A percentile compares a stretch with the other conserved stretches of the same genome.
Evolutionary conservation across 2,888 invertebrate genomes (phyloP).

Genomic region (Alloplasta piceator): DNA sequence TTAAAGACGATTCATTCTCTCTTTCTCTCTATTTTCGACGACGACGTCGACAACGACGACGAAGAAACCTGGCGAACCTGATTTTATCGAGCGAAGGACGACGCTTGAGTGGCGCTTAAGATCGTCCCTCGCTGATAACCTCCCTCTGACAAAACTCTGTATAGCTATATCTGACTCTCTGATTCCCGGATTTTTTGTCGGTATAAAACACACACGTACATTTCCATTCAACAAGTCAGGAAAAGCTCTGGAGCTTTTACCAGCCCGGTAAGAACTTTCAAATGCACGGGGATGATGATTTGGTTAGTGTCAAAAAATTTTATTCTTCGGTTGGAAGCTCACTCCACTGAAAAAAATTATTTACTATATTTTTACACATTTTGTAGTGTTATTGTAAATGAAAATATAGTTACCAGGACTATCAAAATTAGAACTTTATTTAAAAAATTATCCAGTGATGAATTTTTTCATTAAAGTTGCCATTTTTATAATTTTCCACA

Average conservation of each 20-base stretch:
- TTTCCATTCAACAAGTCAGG: slow-evolving; percentile 62
- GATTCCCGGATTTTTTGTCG: slow-evolving; percentile 43
- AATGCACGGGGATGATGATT: neutral
- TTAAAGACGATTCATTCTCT: slow-evolving; percentile 47
- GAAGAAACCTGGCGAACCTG: slow-evolving; percentile 44
- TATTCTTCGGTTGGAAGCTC: neutral
- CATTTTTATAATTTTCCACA: too few relatives aligned
- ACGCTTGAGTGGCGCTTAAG: slow-evolving; percentile 64
- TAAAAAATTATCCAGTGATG: too few relatives aligned
- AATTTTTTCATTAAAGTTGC: too few relatives aligned
- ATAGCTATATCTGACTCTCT: slow-evolving; percentile 4
- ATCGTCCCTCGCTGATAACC: slow-evolving; percentile 58
- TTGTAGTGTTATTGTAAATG: neutral
- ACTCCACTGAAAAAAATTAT: neutral
- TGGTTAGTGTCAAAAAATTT: slow-evolving; percentile 39
- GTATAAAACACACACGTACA: slow-evolving; percentile 19
- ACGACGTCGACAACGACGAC: slow-evolving; percentile 42
- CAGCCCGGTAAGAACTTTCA: slow-evolving; percentile 2
- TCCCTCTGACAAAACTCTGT: slow-evolving; percentile 13
- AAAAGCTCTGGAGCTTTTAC: slow-evolving; percentile 26
- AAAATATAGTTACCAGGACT: too few relatives aligned
- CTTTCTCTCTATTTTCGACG: slow-evolving; percentile 16
- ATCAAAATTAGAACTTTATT: too few relatives aligned
- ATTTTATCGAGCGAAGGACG: slow-evolving; percentile 63
- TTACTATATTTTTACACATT: slow-evolving; percentile 1